Evolutionary conservation across 2,797 vertebrate species (phyloP).

Genomic region (Darevskia nairensis): DNA sequence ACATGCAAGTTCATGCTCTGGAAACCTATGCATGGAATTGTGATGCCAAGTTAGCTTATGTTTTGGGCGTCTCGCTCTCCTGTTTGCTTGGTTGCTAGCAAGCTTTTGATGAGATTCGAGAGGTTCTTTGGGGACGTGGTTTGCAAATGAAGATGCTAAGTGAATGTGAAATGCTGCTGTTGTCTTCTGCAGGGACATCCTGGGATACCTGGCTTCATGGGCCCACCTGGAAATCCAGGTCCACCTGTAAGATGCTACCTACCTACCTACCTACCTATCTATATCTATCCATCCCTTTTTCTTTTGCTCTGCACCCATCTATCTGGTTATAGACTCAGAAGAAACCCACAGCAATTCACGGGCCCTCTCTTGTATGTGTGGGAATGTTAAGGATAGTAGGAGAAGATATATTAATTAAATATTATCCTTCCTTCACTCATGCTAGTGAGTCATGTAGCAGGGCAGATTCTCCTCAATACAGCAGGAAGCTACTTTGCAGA

Average conservation of each 20-base stretch:
- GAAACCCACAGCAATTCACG: too few relatives aligned
- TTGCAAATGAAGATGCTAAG: not conserved
- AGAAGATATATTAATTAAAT: too few relatives aligned
- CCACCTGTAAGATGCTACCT: slow-evolving; percentile 84
- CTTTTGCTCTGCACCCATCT: not conserved
- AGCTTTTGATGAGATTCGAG: not conserved
- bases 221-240: slow-evolving; percentile 87
- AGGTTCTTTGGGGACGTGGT: not conserved
- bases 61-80: not conserved
- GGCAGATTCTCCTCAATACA: too few relatives aligned
- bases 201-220: slow-evolving; percentile 91
- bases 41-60: not conserved
- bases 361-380: not conserved
- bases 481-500: too few relatives aligned
- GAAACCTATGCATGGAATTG: not conserved
- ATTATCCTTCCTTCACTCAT: too few relatives aligned
- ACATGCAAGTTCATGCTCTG: not conserved
- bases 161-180: not conserved
- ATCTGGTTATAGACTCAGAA: not conserved
- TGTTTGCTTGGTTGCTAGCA: not conserved
- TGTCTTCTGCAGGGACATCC: slow-evolving; percentile 85
- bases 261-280: too few relatives aligned
- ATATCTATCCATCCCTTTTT: too few relatives aligned
- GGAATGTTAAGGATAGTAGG: too few relatives aligned
- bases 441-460: too few relatives aligned